Evolutionary conservation across 1,140 invertebrate genomes (phyloP).

Genomic region (Bombus sibiricus): DNA sequence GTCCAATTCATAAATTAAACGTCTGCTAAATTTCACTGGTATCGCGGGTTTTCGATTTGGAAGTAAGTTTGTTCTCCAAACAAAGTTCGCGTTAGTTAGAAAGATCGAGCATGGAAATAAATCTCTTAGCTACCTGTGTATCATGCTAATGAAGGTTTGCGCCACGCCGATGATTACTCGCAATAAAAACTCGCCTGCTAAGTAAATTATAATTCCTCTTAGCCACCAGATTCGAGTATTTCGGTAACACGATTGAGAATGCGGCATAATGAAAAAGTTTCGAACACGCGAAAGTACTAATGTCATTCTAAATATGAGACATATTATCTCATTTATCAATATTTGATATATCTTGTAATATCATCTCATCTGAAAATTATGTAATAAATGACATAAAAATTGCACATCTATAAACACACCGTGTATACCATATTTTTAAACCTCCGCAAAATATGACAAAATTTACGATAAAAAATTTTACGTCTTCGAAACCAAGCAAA

Average conservation of each 20-base stretch:
- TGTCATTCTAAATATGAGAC: background rate
- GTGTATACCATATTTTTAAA: no score
- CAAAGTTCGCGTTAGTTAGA: background rate
- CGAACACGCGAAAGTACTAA: background rate
- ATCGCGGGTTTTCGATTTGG: no score
- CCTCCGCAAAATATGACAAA: no score
- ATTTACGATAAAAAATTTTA: background rate
- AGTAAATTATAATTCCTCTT: conserved; percentile 9
- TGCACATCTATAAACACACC: no score
- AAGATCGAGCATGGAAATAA: background rate
- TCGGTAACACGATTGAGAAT: background rate
- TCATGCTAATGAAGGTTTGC: background rate
- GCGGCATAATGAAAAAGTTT: background rate
- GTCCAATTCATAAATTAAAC: no score
- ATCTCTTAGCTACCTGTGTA: background rate
- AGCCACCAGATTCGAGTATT: background rate
- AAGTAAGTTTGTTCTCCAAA: background rate
- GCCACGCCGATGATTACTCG: background rate
- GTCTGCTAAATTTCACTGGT: no score
- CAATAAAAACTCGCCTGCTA: background rate
- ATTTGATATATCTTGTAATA: background rate
- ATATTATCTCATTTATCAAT: background rate
- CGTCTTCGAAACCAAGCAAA: background rate
- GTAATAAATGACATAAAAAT: no score
- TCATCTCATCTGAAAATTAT: background rate